Evolutionary conservation across 1,140 invertebrate species (phyloP), one percentile per base, ranked within the genome.

Genomic region (Caenorhabditis brenneri): DNA sequence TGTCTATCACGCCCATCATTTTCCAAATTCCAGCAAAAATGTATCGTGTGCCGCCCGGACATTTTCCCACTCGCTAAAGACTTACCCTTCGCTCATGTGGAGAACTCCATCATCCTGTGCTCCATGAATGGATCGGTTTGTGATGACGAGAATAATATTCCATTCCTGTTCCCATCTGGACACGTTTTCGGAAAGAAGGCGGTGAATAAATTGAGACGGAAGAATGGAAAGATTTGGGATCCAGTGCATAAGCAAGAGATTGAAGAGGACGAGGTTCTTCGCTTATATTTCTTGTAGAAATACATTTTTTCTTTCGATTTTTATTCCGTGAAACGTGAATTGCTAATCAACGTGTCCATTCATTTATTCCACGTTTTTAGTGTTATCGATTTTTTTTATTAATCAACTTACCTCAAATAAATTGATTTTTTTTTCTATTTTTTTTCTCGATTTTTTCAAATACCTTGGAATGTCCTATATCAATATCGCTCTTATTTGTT

Each of bases 91-190:
- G 27, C 65, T 1, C 65, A 46, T n/a, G 36, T 42, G 19, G 33
- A 31, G 9, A 46, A 46, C 16, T 24, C 36, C 3, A 5, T n/a
- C 9, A 74, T 74, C 12, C 29, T 74, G 9, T 74, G 65, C n/a
- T 74, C 65, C 6, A 7, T 74, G 15, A 24, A 0, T 9, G 36
- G 36, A 22, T 42, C 33, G 7, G 33, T 74, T 2, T 42, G 33
- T n/a, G n/a, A 74, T 9, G 65, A 74, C 42, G 65, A 74, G 7
- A n/a, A 74, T 3, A 74, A 74, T 15, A 74, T 74, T 74, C 65
- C 65, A 31, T 74, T n/a, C n/a, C 36, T 74, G 2, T 74, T 74
- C 15, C 65, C 65, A 24, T 46, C 36, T 9, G 65, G 65, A 9
- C 65, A 74, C n/a, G 65, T 74, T 2, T 9, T 74, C n/a, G 65